Evolutionary conservation across 2,888 invertebrate species (phyloP), one percentile per base, ranked within the genome.

Genomic region (Athalia rosae): DNA sequence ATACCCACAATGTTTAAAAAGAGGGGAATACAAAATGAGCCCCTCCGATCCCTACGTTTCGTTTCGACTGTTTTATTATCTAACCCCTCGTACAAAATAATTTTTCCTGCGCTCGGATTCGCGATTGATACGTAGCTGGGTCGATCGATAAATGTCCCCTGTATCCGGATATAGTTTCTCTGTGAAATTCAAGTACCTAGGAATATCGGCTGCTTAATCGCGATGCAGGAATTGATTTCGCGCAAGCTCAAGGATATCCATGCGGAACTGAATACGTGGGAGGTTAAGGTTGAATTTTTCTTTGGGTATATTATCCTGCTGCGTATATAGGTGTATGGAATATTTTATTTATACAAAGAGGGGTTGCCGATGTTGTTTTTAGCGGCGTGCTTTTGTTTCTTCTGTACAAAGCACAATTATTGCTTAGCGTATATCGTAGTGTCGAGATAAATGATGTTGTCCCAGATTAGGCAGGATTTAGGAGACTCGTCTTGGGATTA

Each of bases 381-480:
- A 56, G 58, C 56, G 43, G 4, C 58, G 43, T 58, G 58, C 56
- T 71, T 71, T 71, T 58, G 67, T 67, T 58, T 58, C 45, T 11
- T 58, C 15, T 71, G 45, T 15, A 9, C 13, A n/a, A 7, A 11
- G 41, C 28, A 28, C 28, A 9, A 8, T 28, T 13, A 8, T 28
- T 13, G 28, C 41, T 28, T 4, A 7, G 28, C 28, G n/a, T 5
- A 41, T 50, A 28, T 11, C 63, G 28, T 41, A 8, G 62, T 45
- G 71, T 43, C 58, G 41, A 45, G 13, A 58, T 28, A 28, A 43
- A 71, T 71, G 58, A 58, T 41, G 58, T 58, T 13, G 45, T 45
- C 4, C 58, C 58, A 71, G 58, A 71, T 71, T 71, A 71, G 71
- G 71, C 58, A 58, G 71, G 71, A 71, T 71, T 71, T 58, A 71